A percentile compares a stretch with the other conserved stretches of the same genome.
These are phyloP conservation scores for Scomber colias DNA, from an alignment of 2,113 vertebrate genomes.

Conservation along the genomic window DNA sequence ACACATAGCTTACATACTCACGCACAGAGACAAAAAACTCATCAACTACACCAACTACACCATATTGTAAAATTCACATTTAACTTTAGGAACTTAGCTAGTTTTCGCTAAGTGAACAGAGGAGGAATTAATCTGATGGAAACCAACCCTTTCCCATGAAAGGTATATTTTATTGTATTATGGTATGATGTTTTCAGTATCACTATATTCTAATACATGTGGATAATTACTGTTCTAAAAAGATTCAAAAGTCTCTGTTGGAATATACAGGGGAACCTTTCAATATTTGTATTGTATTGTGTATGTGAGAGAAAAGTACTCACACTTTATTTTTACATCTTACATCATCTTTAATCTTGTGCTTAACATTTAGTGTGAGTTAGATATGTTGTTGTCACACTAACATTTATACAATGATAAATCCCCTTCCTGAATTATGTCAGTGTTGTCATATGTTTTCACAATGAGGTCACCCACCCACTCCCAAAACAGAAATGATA, in stretches of 20 bases:
- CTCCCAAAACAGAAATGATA: background rate
- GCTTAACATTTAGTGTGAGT: background rate
- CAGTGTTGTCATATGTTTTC: background rate
- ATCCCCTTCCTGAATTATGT: too few relatives aligned
- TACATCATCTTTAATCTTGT: too few relatives aligned
- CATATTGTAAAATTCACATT: background rate
- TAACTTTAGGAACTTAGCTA: background rate
- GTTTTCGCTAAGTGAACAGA: background rate
- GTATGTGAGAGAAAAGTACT: background rate
- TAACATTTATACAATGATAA: too few relatives aligned
- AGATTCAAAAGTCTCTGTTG: background rate
- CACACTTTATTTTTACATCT: background rate
- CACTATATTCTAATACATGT: background rate
- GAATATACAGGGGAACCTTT: background rate
- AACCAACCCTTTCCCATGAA: background rate
- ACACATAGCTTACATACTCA: background rate
- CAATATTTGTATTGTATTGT: background rate
- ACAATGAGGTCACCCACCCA: conserved; percentile 10
- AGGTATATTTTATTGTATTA: too few relatives aligned
- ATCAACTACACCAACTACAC: background rate
- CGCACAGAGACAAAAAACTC: background rate
- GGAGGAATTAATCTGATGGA: background rate
- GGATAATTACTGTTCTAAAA: background rate
- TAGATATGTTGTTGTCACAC: background rate
- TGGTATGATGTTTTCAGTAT: background rate